Percentiles rank a stretch among this genome's conserved stretches.
Evolutionary conservation across 2,797 vertebrate species (phyloP).

Genomic region (Rousettus madagascariensis): DNA sequence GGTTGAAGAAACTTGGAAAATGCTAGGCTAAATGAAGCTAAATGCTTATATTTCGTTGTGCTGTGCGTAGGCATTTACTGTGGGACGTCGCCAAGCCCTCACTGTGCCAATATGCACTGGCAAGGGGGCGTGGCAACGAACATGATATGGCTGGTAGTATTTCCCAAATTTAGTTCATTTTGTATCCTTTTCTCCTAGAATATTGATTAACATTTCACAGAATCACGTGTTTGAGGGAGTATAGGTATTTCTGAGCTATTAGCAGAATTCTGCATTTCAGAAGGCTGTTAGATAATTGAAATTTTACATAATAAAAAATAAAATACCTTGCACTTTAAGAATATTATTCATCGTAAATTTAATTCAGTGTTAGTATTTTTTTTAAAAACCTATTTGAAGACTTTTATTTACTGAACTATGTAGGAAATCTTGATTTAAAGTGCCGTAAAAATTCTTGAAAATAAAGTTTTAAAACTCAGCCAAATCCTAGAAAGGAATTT

Average conservation of each 20-base stretch:
- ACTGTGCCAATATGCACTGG: background rate
- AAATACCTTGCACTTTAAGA: background rate
- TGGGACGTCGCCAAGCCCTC: background rate
- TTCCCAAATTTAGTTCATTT: background rate
- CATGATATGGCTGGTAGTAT: background rate
- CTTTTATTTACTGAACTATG: background rate
- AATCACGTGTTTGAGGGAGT: background rate
- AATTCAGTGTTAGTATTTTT: background rate
- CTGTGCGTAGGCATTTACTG: background rate
- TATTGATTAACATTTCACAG: background rate
- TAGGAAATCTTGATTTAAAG: background rate
- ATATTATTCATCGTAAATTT: background rate
- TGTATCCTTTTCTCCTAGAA: background rate
- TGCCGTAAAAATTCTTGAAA: background rate
- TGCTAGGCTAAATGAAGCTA: background rate
- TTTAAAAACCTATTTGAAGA: background rate
- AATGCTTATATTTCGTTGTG: background rate
- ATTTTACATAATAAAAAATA: background rate
- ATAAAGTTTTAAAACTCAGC: background rate
- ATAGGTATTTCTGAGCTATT: background rate
- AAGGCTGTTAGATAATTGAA: background rate
- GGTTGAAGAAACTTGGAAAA: background rate
- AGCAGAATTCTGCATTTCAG: constrained; percentile 6
- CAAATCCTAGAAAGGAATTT: background rate
- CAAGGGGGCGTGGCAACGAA: background rate